Evolutionary conservation across 2,888 invertebrate genomes (phyloP).

Genomic region (Cryptocephalus primarius): DNA sequence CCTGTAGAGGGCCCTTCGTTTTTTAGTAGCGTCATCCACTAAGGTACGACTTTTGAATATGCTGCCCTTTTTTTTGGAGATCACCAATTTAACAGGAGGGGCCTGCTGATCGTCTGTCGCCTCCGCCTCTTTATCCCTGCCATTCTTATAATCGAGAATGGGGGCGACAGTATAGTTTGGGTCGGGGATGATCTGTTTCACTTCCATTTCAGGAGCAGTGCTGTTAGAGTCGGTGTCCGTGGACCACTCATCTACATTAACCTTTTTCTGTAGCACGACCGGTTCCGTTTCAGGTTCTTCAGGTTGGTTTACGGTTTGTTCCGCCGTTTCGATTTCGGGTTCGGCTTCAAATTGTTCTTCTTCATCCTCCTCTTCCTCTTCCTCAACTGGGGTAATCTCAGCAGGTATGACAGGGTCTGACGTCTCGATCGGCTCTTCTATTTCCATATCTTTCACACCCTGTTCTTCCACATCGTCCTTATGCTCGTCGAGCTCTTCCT

Average conservation of each 20-base stretch:
- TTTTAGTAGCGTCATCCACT: constrained; percentile 52
- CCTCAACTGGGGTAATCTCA: background rate
- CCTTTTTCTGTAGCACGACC: constrained; percentile 6
- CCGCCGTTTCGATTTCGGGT: constrained; percentile 8
- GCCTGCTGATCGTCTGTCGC: background rate
- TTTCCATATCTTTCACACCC: constrained; percentile 5
- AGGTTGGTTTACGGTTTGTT: background rate
- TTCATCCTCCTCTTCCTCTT: constrained; percentile 1
- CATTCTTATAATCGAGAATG: constrained; percentile 9
- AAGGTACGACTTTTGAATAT: constrained; percentile 78
- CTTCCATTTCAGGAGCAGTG: constrained; percentile 20
- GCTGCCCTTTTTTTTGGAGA: constrained; percentile 76
- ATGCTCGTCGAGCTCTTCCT: constrained; percentile 27
- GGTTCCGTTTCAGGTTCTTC: constrained; percentile 8
- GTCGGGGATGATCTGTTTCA: constrained; percentile 22
- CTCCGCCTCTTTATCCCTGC: constrained; percentile 21
- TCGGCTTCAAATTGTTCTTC: constrained; percentile 2
- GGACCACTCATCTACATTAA: constrained; percentile 25
- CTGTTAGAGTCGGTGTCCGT: constrained; percentile 30
- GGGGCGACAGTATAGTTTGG: constrained; percentile 7
- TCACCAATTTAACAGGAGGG: constrained; percentile 53
- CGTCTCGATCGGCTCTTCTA: constrained; percentile 1
- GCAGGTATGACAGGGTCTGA: background rate
- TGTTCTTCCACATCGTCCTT: constrained; percentile 34
- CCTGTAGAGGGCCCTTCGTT: constrained; percentile 68